Evolutionary conservation across 2,888 invertebrate genomes (phyloP).

Genomic region (Kryphioiulus occultus): DNA sequence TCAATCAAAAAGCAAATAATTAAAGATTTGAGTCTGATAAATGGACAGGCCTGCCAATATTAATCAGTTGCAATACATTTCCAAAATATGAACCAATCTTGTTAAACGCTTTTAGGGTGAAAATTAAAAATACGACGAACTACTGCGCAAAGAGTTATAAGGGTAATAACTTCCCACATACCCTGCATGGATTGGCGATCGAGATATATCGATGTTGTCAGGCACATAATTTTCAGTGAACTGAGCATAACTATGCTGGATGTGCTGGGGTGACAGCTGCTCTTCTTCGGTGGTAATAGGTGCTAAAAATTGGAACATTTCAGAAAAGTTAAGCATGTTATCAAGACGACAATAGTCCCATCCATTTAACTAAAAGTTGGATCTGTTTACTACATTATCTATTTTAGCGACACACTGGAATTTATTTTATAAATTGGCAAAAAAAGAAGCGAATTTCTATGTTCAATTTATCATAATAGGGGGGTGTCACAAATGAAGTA

Average conservation of each 20-base stretch:
- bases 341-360: no score
- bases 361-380: no score
- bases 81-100: neutral
- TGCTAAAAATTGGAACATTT: slow-evolving; percentile 57
- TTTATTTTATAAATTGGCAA: no score
- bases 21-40: no score
- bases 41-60: neutral
- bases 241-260: slow-evolving; percentile 64
- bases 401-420: no score
- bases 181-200: slow-evolving; percentile 69
- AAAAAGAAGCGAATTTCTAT: no score
- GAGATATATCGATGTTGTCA: slow-evolving; percentile 68
- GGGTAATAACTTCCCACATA: slow-evolving; percentile 60
- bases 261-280: slow-evolving; percentile 71
- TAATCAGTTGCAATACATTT: neutral
- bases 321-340: no score
- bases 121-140: slow-evolving; percentile 47
- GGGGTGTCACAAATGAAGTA: no score
- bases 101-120: neutral
- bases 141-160: slow-evolving; percentile 59
- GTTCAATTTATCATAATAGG: no score
- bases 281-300: slow-evolving; percentile 71
- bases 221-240: slow-evolving; percentile 66
- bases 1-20: no score
- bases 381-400: no score